A percentile compares a stretch with the other conserved stretches of the same genome.
Conservation (phyloP, 1,140 invertebrate genomes). For the Scaptomyza graminum region DNA sequence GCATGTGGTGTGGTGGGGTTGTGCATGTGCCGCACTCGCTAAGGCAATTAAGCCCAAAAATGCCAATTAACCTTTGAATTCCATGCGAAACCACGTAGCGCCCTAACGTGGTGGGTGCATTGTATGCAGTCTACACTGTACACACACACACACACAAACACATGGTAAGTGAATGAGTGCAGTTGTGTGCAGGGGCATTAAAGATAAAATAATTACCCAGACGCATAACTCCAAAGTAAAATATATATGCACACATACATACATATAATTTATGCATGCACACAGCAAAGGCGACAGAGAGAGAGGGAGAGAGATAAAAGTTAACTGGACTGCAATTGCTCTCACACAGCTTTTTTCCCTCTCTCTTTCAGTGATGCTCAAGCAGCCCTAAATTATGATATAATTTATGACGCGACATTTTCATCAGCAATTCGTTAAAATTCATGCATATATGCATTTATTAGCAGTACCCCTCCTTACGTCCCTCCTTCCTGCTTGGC, state of each 20-base stretch:
- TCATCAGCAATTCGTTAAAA: slow-evolving; percentile 83
- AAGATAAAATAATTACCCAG: slow-evolving; percentile 82
- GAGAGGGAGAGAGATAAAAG: slow-evolving; percentile 5
- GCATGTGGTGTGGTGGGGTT: slow-evolving; percentile 4
- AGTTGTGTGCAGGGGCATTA: slow-evolving; percentile 38
- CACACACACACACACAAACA: background rate
- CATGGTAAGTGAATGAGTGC: background rate
- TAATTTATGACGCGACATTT: slow-evolving; percentile 83
- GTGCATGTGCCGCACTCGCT: slow-evolving; percentile 57
- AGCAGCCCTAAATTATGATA: slow-evolving; percentile 73
- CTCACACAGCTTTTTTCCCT: slow-evolving; percentile 59
- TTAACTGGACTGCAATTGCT: slow-evolving; percentile 63
- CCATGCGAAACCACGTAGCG: slow-evolving; percentile 75
- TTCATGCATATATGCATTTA: slow-evolving; percentile 81
- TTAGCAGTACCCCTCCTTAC: background rate
- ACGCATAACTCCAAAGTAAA: slow-evolving; percentile 82
- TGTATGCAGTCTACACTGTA: slow-evolving; percentile 33
- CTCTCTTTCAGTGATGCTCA: background rate
- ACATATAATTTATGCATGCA: slow-evolving; percentile 72
- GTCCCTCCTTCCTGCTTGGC: slow-evolving; percentile 35
- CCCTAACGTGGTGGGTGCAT: slow-evolving; percentile 19
- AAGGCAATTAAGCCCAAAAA: slow-evolving; percentile 78
- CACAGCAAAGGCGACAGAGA: slow-evolving; percentile 43
- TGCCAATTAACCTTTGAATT: slow-evolving; percentile 81
- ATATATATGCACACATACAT: slow-evolving; percentile 29